Evolutionary conservation across 2,797 vertebrate species (phyloP).

Genomic region (Aselliscus stoliczkanus): DNA sequence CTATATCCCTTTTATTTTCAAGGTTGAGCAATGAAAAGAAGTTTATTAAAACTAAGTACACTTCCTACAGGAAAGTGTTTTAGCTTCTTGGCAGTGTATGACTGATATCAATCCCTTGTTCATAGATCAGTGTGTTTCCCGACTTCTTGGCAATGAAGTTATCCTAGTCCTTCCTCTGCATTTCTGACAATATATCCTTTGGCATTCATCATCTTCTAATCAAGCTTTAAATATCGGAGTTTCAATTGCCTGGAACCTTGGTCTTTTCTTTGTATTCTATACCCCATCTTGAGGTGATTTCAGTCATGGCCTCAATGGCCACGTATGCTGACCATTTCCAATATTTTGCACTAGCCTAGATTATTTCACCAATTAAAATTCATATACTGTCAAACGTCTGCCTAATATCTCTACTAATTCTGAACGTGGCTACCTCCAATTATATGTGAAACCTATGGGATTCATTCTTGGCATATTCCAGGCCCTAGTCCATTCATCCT

Average conservation of each 20-base stretch:
- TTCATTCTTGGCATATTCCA: background rate
- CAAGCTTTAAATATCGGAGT: background rate
- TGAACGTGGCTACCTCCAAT: background rate
- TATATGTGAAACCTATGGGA: background rate
- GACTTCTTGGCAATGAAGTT: background rate
- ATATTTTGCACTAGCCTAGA: background rate
- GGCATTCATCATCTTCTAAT: background rate
- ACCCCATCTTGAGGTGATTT: background rate
- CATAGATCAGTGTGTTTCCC: background rate
- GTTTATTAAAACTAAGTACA: background rate
- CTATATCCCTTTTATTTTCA: background rate
- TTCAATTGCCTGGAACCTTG: background rate
- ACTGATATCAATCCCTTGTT: background rate
- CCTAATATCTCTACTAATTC: background rate
- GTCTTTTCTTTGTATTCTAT: background rate
- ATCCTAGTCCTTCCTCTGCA: background rate
- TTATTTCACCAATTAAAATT: background rate
- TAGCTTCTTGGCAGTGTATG: background rate
- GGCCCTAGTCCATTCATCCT: background rate
- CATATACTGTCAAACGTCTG: background rate
- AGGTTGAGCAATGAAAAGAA: background rate
- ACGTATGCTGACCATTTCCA: too few species aligned
- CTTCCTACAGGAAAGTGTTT: background rate
- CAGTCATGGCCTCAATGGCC: background rate
- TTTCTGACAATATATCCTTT: background rate